Base-by-base conservation (phyloP, 1,140 invertebrate genomes). In the Drosophila sucinea region DNA sequence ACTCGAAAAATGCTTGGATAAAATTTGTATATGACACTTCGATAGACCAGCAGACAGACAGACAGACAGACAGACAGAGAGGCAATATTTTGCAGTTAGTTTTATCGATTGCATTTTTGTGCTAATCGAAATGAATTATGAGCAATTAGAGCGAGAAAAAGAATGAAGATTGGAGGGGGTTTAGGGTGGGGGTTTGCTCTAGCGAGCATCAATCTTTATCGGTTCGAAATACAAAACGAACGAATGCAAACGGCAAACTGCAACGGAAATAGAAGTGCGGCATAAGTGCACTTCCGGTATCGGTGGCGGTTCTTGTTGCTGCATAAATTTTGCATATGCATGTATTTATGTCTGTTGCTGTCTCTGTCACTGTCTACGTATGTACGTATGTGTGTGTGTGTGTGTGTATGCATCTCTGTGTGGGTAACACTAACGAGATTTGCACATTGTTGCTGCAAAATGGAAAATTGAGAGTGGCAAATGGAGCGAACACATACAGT, bases 201-300 rank as follows among this genome's bases (percentile, higher is more conserved):
- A 60, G 65, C 65, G 40, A 67, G 63, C 79, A 85, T 85, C 82
- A 85, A 87, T 85, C 82, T 86, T 74, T 81, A 85, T 85, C 70
- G 69, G 25, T 38, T 30, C 47, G 44, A 56, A 62, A 30, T 56
- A 44, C 61, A 60, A 67, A 63, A 35, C 29, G 60, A 6, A 55
- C 40, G 17, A 65, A 55, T 6, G 38, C 35, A 32, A 73, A 66
- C 54, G 61, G 68, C 30, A 74, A 85, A 79, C 72, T 79, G 76
- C 64, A 71, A 64, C 83, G 83, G 82, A 86, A 87, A 86, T 86
- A 87, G 82, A 83, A 87, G 82, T 86, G 82, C 82, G 82, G 83
- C 79, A 87, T 83, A 86, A 87, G 82, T 87, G 83, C 72, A 86
- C 83, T 79, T 86, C 83, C 83, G 82, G 71, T 83, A 58, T 63